Evolutionary conservation across 2,113 vertebrate genomes (phyloP), one percentile per base, ranked within the genome.

Genomic region (Megaptera novaeangliae): DNA sequence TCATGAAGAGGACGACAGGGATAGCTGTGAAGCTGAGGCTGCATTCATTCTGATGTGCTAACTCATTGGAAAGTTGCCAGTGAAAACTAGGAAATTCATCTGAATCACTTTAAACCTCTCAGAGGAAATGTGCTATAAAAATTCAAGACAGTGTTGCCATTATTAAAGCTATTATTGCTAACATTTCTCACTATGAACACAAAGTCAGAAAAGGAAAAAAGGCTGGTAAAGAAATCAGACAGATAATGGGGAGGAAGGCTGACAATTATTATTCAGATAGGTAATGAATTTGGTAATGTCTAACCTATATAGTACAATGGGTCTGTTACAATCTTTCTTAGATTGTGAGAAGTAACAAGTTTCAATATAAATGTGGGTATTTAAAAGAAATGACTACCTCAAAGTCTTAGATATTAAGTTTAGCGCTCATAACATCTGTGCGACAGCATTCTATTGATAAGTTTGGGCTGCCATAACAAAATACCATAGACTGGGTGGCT

Each of bases 131-230:
- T 69, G 84, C 78, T 84, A 95, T 92, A 94, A 97, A 97, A 97
- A 97, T 96, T 90, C 88, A 94, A 88, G 95, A 87, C 88, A 90
- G 71, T 83, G 31, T 92, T 92, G 55, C 61, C 88, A 96, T 96
- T 97, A 97, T 96, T 97, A 98, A 96, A 96, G 78, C 63, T 96
- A 94, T 95, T 95, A 97, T 90, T 96, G 63, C 68, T 94, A 96
- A 86, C 86, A 90, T 84, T 97, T 96, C 87, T 96, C 72, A 90
- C 97, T 82, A 82, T 88, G 96, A 97, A 83, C 78, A 92, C 61
- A 91, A 96, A 98, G 44, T 90, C 63, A 94, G 44, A 59, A 93
- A 94, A 44, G 84, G 39, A 27, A 2, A 3, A 63, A 71, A 39
- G 31, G 11, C 77, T 90, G 55, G 17, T 61, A 83, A 97, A 92